A percentile compares a stretch with the other conserved stretches of the same genome.
Evolutionary conservation across 2,113 vertebrate species (phyloP).

Genomic region (Larimichthys polyactis): DNA sequence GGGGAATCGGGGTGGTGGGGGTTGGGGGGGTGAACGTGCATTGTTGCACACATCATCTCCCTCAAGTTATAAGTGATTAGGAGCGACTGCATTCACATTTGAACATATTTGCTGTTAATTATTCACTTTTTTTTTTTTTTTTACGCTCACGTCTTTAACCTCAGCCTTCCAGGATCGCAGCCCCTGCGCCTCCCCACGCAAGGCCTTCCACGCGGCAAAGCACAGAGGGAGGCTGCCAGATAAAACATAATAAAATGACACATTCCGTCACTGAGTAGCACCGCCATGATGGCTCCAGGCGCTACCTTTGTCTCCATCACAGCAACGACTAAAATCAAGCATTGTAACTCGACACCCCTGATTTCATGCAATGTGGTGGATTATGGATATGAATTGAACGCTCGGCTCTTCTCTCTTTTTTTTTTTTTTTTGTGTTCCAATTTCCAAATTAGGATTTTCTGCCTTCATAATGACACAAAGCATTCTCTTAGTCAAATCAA

Average conservation of each 20-base stretch:
- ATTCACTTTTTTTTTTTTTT: conserved; percentile 35
- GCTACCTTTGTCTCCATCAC: conserved; percentile 84
- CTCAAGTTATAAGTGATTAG: conserved; percentile 78
- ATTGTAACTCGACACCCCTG: conserved; percentile 84
- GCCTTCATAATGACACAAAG: conserved; percentile 84
- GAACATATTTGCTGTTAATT: conserved; percentile 40
- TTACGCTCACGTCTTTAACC: conserved; percentile 13
- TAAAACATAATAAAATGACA: conserved; percentile 79
- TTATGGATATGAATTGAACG: conserved; percentile 84
- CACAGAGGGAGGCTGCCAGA: conserved; percentile 72
- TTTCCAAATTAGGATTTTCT: conserved; percentile 89
- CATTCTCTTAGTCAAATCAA: conserved; percentile 86
- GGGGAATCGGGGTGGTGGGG: background rate
- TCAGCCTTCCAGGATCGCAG: conserved; percentile 29
- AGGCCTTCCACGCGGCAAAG: conserved; percentile 20
- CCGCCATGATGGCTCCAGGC: conserved; percentile 79
- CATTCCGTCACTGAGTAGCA: conserved; percentile 74
- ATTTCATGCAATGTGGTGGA: conserved; percentile 86
- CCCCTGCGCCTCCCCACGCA: background rate
- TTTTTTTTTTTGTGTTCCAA: conserved; percentile 81
- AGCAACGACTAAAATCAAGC: conserved; percentile 81
- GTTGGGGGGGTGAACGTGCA: conserved; percentile 8
- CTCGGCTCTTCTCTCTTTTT: conserved; percentile 74
- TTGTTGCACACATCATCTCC: conserved; percentile 70
- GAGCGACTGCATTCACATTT: conserved; percentile 50